phyloP scores from a whole-genome alignment of 2,888 invertebrate species.

The Apamea epomidion region DNA sequence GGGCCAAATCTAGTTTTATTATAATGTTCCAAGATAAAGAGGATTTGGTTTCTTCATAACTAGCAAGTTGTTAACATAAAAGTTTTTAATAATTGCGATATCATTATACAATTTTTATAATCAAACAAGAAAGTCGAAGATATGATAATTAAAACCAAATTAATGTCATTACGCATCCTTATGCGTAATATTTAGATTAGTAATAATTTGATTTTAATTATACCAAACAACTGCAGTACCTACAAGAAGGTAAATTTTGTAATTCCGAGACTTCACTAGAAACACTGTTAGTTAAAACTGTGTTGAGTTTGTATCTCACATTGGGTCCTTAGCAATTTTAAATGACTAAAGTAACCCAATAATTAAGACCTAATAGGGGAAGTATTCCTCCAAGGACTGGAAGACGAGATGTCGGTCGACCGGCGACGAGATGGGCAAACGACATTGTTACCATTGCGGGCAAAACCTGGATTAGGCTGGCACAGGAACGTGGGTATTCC shows the following conservation, averaged over 20 bases:
- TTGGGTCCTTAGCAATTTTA: not conserved
- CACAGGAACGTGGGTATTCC: not conserved
- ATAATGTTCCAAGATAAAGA: not conserved
- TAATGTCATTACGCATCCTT: constrained; percentile 1
- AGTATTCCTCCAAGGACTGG: not conserved
- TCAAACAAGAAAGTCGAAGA: not conserved
- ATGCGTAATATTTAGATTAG: too few relatives aligned
- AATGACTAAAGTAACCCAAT: not conserved
- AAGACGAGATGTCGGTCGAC: not conserved
- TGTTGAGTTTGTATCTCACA: not conserved
- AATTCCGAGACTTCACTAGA: not conserved
- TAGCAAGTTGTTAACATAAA: constrained; percentile 14
- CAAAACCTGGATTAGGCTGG: not conserved
- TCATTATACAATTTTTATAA: constrained; percentile 7
- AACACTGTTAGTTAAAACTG: not conserved
- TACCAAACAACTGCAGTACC: not conserved
- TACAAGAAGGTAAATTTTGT: not conserved
- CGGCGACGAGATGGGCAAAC: not conserved
- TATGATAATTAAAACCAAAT: too few relatives aligned
- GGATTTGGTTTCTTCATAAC: not conserved
- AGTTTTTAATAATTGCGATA: constrained; percentile 27
- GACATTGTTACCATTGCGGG: not conserved
- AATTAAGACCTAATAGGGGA: not conserved
- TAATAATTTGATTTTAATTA: constrained; percentile 38
- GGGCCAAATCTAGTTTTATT: not conserved